Conservation (phyloP, 2,888 invertebrate genomes). For the Allophyes oxyacanthae region DNA sequence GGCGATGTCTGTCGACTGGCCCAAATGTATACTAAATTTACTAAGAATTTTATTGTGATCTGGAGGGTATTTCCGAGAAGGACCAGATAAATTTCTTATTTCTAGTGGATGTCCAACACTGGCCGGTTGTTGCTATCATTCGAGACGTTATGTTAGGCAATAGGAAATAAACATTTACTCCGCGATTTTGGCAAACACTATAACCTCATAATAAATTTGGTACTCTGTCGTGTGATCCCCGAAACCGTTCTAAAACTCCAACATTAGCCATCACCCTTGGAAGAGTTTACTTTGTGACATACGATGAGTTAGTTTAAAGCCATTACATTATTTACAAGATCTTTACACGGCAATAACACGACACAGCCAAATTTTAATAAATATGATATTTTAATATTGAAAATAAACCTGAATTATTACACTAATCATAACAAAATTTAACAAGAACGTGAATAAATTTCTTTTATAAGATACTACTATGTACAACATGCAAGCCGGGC, state of each 20-base stretch:
- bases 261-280: conserved; percentile 58
- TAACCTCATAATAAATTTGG: conserved; percentile 61
- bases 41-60: conserved; percentile 81
- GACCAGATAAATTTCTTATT: conserved; percentile 83
- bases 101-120: conserved; percentile 86
- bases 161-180: conserved; percentile 71
- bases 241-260: conserved; percentile 62
- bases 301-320: conserved; percentile 68
- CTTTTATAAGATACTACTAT: conserved; percentile 78
- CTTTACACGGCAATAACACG: conserved; percentile 66
- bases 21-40: conserved; percentile 79
- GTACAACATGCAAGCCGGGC: conserved; percentile 86
- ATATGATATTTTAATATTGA: conserved; percentile 58
- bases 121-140: conserved; percentile 84
- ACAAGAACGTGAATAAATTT: conserved; percentile 82
- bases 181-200: conserved; percentile 76
- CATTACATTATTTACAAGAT: conserved; percentile 71
- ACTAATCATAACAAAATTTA: conserved; percentile 85
- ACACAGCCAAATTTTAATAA: conserved; percentile 63
- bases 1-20: conserved; percentile 59
- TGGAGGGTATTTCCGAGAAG: conserved; percentile 85
- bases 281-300: conserved; percentile 75
- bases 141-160: conserved; percentile 76
- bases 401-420: conserved; percentile 76
- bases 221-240: conserved; percentile 63